phyloP scores from a whole-genome alignment of 2,113 vertebrate species.

The Lepus europaeus region DNA sequence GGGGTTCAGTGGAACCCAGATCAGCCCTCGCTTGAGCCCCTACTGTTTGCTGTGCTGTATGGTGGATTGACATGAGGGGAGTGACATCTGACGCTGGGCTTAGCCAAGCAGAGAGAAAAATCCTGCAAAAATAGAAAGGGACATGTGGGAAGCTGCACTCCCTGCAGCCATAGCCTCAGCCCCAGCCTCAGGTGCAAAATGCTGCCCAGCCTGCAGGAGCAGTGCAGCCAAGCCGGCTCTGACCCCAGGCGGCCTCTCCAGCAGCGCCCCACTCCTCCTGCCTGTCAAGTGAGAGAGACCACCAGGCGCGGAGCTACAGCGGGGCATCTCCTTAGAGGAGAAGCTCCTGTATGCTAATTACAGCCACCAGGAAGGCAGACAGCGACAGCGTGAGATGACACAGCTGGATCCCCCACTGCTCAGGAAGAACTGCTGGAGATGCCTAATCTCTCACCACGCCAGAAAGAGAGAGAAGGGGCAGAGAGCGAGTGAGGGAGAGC shows the following conservation, averaged over 20 bases:
- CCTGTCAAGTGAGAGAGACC: conserved; percentile 41
- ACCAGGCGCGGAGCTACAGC: background rate
- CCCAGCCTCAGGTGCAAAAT: background rate
- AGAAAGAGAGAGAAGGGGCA: conserved; percentile 62
- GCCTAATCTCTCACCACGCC: conserved; percentile 65
- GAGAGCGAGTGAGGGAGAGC: background rate
- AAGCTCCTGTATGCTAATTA: conserved; percentile 70
- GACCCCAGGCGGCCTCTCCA: background rate
- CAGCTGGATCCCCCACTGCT: conserved; percentile 78
- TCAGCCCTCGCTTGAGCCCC: background rate
- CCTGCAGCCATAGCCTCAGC: background rate
- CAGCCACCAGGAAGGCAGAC: conserved; percentile 57
- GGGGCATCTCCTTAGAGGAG: conserved; percentile 28
- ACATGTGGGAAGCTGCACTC: background rate
- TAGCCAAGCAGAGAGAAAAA: conserved; percentile 32
- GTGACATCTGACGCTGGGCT: conserved; percentile 19
- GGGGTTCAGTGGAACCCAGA: background rate
- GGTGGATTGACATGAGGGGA: background rate
- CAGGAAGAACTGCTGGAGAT: conserved; percentile 74
- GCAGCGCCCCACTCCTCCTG: background rate
- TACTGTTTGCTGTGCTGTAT: background rate
- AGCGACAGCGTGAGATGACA: conserved; percentile 47
- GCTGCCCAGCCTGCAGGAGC: background rate
- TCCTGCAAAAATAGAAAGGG: background rate
- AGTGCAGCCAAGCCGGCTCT: background rate